Evolutionary conservation across 2,888 invertebrate genomes (phyloP).

Genomic region (Chymomyza amoena): DNA sequence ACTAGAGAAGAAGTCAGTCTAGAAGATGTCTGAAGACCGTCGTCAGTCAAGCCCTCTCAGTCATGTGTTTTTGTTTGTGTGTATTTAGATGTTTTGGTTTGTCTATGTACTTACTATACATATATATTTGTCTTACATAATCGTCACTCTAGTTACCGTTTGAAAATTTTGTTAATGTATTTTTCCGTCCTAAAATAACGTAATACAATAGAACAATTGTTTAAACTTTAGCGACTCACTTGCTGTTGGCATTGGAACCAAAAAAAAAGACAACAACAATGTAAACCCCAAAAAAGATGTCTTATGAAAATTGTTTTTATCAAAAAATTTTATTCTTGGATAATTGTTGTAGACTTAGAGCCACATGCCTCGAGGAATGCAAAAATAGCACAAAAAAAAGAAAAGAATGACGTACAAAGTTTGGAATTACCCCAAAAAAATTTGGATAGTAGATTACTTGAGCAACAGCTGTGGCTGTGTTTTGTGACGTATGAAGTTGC

Average conservation of each 20-base stretch:
- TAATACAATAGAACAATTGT: slow-evolving; percentile 70
- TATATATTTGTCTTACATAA: slow-evolving; percentile 67
- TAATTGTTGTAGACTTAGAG: slow-evolving; percentile 8
- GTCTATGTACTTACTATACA: background rate
- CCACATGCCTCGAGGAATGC: slow-evolving; percentile 13
- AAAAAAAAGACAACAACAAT: slow-evolving; percentile 27
- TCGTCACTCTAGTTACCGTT: slow-evolving; percentile 70
- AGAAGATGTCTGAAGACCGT: background rate
- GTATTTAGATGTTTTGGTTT: slow-evolving; percentile 61
- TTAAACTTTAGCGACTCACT: slow-evolving; percentile 54
- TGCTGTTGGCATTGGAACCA: slow-evolving; percentile 62
- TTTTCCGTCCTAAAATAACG: slow-evolving; percentile 55
- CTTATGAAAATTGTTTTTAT: slow-evolving; percentile 20
- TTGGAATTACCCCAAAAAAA: slow-evolving; percentile 43
- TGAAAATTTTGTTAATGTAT: slow-evolving; percentile 23
- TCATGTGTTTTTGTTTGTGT: slow-evolving; percentile 21
- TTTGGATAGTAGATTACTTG: slow-evolving; percentile 4
- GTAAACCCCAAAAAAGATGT: slow-evolving; percentile 14
- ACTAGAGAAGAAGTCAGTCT: background rate
- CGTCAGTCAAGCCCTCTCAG: background rate
- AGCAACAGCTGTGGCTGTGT: slow-evolving; percentile 48
- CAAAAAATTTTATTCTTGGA: slow-evolving; percentile 8
- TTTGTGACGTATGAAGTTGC: background rate
- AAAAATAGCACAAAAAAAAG: background rate
- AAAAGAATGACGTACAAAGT: slow-evolving; percentile 44